These are phyloP conservation scores for Nemotelus nigrinus DNA, from an alignment of 2,888 invertebrate genomes.

Conservation along the genomic window DNA sequence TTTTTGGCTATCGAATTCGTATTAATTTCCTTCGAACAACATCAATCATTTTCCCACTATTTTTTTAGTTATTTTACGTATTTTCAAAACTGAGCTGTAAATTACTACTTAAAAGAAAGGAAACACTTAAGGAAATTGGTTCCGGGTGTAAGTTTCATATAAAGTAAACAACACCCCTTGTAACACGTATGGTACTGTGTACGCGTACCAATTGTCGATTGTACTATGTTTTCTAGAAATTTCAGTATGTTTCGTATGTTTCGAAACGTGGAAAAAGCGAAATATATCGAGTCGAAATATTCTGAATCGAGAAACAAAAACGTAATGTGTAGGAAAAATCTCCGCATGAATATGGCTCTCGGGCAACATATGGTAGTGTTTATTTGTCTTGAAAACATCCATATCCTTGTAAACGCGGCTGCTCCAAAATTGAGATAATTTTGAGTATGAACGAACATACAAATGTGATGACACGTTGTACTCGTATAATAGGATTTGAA, in stretches of 20 bases:
- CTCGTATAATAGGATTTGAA: background rate
- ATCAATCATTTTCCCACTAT: slow-evolving; percentile 19
- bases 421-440: background rate
- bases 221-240: too few species aligned
- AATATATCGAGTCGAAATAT: background rate
- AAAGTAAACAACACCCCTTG: slow-evolving; percentile 27
- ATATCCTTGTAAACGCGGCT: slow-evolving; percentile 12
- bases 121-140: slow-evolving; percentile 41
- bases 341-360: slow-evolving; percentile 6
- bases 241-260: too few species aligned
- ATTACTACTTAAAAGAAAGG: slow-evolving; percentile 42
- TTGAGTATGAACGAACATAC: slow-evolving; percentile 25
- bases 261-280: background rate
- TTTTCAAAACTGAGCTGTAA: slow-evolving; percentile 22
- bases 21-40: slow-evolving; percentile 33
- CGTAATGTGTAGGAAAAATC: background rate
- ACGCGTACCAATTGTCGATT: background rate
- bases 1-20: slow-evolving; percentile 29
- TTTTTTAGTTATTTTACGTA: background rate
- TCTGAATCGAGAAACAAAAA: slow-evolving; percentile 1
- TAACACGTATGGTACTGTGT: background rate
- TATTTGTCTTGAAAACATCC: slow-evolving; percentile 41
- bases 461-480: slow-evolving; percentile 31
- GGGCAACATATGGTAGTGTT: slow-evolving; percentile 36
- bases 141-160: slow-evolving; percentile 38